These are phyloP conservation scores for Scytalopus superciliaris DNA, from an alignment of 2,113 vertebrate genomes.

Conservation along the genomic window DNA sequence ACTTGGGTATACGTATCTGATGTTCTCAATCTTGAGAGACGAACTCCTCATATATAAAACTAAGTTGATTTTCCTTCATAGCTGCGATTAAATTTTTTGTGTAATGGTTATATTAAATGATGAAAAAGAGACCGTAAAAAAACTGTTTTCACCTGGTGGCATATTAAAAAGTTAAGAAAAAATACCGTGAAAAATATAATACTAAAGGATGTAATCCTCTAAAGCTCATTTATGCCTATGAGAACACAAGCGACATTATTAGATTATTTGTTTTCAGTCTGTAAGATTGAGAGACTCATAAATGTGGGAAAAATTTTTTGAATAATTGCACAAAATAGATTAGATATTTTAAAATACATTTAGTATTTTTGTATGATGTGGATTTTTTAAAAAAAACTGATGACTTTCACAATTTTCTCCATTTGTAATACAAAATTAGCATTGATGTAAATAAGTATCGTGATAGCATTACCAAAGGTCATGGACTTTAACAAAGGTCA, in stretches of 20 bases:
- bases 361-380: background rate
- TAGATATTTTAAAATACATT: background rate
- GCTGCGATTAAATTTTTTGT: background rate
- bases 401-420: background rate
- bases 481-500: background rate
- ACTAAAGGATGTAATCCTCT: background rate
- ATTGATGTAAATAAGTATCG: background rate
- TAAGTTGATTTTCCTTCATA: constrained; percentile 1
- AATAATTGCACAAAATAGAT: background rate
- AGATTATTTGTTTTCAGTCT: background rate
- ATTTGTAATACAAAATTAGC: background rate
- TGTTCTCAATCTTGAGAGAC: background rate
- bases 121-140: background rate
- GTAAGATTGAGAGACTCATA: background rate
- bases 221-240: background rate
- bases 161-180: background rate
- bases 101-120: background rate
- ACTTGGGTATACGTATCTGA: background rate
- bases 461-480: background rate
- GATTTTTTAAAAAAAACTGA: background rate
- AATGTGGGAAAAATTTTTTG: background rate
- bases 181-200: background rate
- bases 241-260: background rate
- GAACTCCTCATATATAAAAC: too few species aligned
- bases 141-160: background rate